Base-by-base conservation (phyloP, 2,113 vertebrate genomes). In the Suncus etruscus region DNA sequence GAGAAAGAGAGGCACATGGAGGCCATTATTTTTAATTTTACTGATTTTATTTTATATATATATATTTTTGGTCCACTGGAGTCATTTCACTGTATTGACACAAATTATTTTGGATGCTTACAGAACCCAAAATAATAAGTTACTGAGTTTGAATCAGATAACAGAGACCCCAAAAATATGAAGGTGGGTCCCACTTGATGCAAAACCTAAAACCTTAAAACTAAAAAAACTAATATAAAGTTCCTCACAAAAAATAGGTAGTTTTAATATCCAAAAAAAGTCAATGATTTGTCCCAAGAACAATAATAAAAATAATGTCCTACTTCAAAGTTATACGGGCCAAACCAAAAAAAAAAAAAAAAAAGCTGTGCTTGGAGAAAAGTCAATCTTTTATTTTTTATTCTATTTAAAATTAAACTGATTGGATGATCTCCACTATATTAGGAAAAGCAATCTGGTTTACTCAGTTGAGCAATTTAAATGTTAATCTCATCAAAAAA, bases 401-500 rank as follows among this genome's bases (percentile, higher is more conserved):
- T 65, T 76, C 14, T 77, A 61, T 24, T 86, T 18, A n/a, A 11
- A 15, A 12, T 50, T 27, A 11, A 29, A 8, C 7, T 82, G 11
- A 82, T 14, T 69, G 18, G 27, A 32, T 45, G 51, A 83, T n/a
- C 27, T 18, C 16, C 58, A 75, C 10, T 50, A 66, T 1, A 27
- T 65, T 47, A 58, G 2, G 32, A 9, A 77, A 47, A 8, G 12
- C 48, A 82, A n/a, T 82, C 15, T 50, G 18, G 12, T 61, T 83
- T 63, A 69, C 6, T 61, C 6, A 76, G 16, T 61, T 10, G 27
- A 48, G 8, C 3, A n/a, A 61, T 75, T 58, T 69, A 87, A 58
- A 82, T 63, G n/a, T 51, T 88, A 70, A 63, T 51, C 31, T 69
- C 50, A 92, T n/a, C n/a, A 50, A 63, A 83, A 68, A 69, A 27